Evolutionary conservation across 2,113 vertebrate species (phyloP).

Genomic region (Ctenodactylus gundi): DNA sequence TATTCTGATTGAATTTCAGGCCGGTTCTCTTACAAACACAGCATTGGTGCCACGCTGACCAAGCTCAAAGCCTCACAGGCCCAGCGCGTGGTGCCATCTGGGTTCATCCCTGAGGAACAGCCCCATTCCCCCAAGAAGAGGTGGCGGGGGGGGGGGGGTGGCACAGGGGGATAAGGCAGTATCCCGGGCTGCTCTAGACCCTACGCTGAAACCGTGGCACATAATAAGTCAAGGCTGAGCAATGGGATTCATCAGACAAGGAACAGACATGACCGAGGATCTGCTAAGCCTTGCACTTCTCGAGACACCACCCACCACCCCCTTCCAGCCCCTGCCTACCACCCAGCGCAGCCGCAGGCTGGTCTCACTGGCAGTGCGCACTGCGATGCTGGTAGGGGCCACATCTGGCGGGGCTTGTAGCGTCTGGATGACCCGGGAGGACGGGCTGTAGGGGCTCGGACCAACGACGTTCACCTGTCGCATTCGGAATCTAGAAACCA

Average conservation of each 20-base stretch:
- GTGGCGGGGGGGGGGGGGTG: conserved; percentile 1
- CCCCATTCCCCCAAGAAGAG: background rate
- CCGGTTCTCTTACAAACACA: background rate
- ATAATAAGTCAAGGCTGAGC: background rate
- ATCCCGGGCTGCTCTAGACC: conserved; percentile 46
- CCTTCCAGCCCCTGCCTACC: conserved; percentile 81
- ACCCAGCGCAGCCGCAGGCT: conserved; percentile 93
- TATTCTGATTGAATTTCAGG: conserved; percentile 29
- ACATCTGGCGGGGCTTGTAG: conserved; percentile 93
- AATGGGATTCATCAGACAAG: background rate
- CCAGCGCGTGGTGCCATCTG: background rate
- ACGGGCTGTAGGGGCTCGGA: conserved; percentile 88
- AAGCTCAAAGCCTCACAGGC: background rate
- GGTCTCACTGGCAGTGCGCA: conserved; percentile 92
- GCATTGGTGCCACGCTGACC: background rate
- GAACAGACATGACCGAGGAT: background rate
- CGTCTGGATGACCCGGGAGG: conserved; percentile 94
- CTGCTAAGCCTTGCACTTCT: background rate
- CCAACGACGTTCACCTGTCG: conserved; percentile 94
- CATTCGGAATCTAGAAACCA: conserved; percentile 90
- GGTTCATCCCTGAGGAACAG: background rate
- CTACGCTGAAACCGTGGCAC: background rate
- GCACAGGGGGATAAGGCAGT: conserved; percentile 62
- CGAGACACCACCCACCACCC: accelerated
- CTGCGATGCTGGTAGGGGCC: conserved; percentile 88